These are phyloP conservation scores for Gymnothorax javanicus DNA, from an alignment of 2,797 vertebrate species.

Conservation along the genomic window DNA sequence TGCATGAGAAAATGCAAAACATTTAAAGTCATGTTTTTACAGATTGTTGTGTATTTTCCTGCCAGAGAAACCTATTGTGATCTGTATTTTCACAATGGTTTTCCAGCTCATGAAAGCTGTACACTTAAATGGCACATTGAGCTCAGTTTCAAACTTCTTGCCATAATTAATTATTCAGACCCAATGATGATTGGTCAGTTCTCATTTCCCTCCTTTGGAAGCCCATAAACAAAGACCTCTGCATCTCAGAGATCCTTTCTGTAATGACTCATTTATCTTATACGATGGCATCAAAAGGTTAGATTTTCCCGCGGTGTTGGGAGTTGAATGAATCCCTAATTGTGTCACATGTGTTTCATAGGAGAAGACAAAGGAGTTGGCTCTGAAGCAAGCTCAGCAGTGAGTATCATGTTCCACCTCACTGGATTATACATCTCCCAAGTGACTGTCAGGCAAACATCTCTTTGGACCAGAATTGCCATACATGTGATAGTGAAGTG, in stretches of 20 bases:
- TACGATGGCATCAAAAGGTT: constrained; percentile 32
- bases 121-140: constrained; percentile 13
- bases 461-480: neutral
- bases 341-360: constrained; percentile 62
- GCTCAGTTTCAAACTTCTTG: constrained; percentile 27
- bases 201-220: constrained; percentile 18
- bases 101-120: constrained; percentile 12
- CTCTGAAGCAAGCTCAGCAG: constrained; percentile 95
- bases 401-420: constrained; percentile 79
- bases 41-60: neutral
- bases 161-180: constrained; percentile 50
- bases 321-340: constrained; percentile 72
- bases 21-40: neutral
- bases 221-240: constrained; percentile 6
- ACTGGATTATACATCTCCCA: constrained; percentile 16
- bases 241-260: neutral
- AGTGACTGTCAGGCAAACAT: constrained; percentile 16
- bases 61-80: constrained; percentile 21
- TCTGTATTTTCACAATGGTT: constrained; percentile 17
- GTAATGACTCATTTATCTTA: constrained; percentile 12
- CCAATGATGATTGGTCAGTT: constrained; percentile 47
- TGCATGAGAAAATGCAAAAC: neutral
- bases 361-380: constrained; percentile 94
- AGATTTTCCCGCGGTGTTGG: constrained; percentile 57
- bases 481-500: neutral